A percentile compares a stretch with the other conserved stretches of the same genome.
Evolutionary conservation across 2,113 vertebrate species (phyloP).

Genomic region (Corythornis vintsioides): DNA sequence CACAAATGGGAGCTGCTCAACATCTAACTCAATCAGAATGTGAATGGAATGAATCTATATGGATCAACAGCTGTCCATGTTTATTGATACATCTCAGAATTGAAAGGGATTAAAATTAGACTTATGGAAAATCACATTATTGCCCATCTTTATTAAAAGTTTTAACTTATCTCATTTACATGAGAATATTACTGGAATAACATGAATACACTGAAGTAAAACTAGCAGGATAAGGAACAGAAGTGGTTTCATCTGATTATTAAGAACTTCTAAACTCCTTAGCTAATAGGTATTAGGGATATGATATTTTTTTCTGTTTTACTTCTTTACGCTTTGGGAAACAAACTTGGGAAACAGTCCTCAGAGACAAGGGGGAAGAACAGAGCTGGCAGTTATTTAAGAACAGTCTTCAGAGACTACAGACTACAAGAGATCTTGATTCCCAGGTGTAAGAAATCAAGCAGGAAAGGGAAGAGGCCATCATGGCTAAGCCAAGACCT

Average conservation of each 20-base stretch:
- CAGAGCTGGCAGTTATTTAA: no score
- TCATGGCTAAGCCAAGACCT: no score
- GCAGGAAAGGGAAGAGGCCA: no score
- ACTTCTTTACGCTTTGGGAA: not conserved
- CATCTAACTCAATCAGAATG: not conserved
- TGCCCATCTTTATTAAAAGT: not conserved
- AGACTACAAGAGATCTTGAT: no score
- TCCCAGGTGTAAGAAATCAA: no score
- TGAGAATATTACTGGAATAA: not conserved
- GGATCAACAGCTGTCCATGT: not conserved
- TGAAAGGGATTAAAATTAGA: not conserved
- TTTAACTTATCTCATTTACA: not conserved
- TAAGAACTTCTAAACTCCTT: not conserved
- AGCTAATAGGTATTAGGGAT: not conserved
- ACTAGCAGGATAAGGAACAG: not conserved
- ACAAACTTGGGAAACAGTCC: no score
- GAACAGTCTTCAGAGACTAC: no score
- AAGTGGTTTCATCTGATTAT: not conserved
- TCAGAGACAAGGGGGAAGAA: no score
- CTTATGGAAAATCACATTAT: not conserved
- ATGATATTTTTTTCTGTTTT: not conserved
- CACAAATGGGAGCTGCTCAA: not conserved
- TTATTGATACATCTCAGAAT: not conserved
- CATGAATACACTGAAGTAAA: not conserved
- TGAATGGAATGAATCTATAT: slow-evolving; percentile 2